Base-by-base conservation (phyloP, 2,888 invertebrate species). In the Agrotis ipsilon region DNA sequence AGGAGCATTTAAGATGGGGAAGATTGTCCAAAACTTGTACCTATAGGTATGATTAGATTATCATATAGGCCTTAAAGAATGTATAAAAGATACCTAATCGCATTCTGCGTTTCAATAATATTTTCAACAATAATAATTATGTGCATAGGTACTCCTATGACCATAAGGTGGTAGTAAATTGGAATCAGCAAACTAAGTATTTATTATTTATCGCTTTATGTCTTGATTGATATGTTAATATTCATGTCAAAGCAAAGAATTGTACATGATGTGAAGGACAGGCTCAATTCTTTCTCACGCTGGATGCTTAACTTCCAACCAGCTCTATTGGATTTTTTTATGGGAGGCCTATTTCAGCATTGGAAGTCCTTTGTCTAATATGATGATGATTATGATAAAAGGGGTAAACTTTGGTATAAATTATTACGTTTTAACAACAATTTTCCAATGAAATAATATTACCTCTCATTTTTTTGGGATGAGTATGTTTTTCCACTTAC, bases 401-500 rank as follows among this genome's bases (percentile, higher is more conserved):
- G 11, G 11, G 49, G 68, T 49, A 55, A 75, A 14, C n/a, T 55
- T 18, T 24, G 27, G 55, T 19, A 57, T 18, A 76, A 57, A 45
- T 75, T 16, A 68, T 14, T 11, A 39, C 39, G 39, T 39, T 39
- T 11, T 39, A 1, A 9, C 32, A 32, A 32, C 32, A 7, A 32
- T 32, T 39, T 39, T 11, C 9, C 39, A 39, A 11, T 39, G 39
- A 39, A 39, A 9, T 39, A 39, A 39, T 39, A 5, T 39, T 55
- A 59, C 32, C 45, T 19, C 1, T 45, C 39, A 1, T 27, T 57
- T 11, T 59, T 21, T n/a, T 51, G 1, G 5, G 1, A 9, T 45
- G 19, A 18, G 2, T 3, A 54, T 45, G n/a, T 32, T 43, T 32
- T 16, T 45, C 1, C 9, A 81, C 78, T 81, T 77, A 78, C 81